Conservation (phyloP, 2,888 invertebrate species). For the Drosophila emarginata region DNA sequence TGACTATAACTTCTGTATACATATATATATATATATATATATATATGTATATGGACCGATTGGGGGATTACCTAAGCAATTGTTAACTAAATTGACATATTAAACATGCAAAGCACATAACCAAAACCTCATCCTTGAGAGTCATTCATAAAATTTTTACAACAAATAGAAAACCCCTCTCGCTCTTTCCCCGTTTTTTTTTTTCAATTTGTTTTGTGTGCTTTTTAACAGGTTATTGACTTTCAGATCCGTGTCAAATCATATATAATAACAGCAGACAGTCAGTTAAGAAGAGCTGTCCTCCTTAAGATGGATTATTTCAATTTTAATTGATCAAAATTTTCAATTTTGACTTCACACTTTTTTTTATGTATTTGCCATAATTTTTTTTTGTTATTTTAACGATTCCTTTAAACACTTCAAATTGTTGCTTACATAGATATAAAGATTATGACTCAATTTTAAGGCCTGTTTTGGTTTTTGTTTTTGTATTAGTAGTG, state of each 20-base stretch:
- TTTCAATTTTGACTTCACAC: background rate
- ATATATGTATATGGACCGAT: background rate
- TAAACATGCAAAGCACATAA: slow-evolving; percentile 50
- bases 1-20: slow-evolving; percentile 13
- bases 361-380: no score
- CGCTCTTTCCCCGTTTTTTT: background rate
- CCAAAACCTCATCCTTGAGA: slow-evolving; percentile 29
- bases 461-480: background rate
- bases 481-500: background rate
- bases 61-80: slow-evolving; percentile 41
- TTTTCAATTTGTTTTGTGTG: background rate
- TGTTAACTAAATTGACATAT: background rate
- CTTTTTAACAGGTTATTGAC: background rate
- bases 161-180: background rate
- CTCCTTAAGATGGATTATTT: slow-evolving; percentile 14
- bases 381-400: no score
- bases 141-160: slow-evolving; percentile 41
- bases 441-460: background rate
- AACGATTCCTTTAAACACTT: no score
- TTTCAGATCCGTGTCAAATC: background rate
- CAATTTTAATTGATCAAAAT: background rate
- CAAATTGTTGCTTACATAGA: no score
- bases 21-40: background rate
- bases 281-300: slow-evolving; percentile 12
- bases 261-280: background rate